Evolutionary conservation across 2,113 vertebrate genomes (phyloP).

Genomic region (Psephotus haematonotus): DNA sequence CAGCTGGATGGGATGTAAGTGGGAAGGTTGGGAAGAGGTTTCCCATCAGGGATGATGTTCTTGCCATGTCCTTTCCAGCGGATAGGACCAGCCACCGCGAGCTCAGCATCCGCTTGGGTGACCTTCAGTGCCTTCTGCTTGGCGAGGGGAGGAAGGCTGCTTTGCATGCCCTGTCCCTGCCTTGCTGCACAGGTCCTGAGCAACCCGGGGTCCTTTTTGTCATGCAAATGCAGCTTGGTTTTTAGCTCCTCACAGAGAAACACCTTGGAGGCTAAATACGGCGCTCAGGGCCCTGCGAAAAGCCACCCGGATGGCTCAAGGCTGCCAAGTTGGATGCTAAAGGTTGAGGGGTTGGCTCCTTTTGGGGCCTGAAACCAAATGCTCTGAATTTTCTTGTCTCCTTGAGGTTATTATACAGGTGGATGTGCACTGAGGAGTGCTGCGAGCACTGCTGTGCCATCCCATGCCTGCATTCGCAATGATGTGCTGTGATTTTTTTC

Average conservation of each 20-base stretch:
- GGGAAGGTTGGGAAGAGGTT: not conserved
- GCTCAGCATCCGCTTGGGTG: not conserved
- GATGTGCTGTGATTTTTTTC: not conserved
- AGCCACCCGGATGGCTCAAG: not conserved
- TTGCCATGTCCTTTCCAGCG: not conserved
- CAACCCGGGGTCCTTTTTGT: not conserved
- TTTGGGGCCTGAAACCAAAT: not conserved
- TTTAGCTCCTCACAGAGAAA: conserved; percentile 6
- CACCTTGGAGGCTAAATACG: not conserved
- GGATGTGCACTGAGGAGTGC: accelerated
- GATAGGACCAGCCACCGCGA: not conserved
- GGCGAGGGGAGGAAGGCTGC: not conserved
- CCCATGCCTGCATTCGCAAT: accelerated
- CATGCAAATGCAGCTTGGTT: conserved; percentile 27
- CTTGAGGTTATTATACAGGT: not conserved
- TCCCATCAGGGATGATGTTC: not conserved
- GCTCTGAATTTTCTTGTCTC: not conserved
- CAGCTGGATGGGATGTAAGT: not conserved
- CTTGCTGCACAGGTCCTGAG: not conserved
- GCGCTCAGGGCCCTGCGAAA: not conserved
- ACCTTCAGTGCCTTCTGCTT: not conserved
- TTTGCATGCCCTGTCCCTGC: not conserved
- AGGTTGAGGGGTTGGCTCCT: not conserved
- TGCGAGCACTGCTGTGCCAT: not conserved
- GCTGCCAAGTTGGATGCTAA: not conserved